Percentiles rank a stretch among this genome's conserved stretches.
Conservation (phyloP, 2,113 vertebrate genomes). For the Tautogolabrus adspersus region DNA sequence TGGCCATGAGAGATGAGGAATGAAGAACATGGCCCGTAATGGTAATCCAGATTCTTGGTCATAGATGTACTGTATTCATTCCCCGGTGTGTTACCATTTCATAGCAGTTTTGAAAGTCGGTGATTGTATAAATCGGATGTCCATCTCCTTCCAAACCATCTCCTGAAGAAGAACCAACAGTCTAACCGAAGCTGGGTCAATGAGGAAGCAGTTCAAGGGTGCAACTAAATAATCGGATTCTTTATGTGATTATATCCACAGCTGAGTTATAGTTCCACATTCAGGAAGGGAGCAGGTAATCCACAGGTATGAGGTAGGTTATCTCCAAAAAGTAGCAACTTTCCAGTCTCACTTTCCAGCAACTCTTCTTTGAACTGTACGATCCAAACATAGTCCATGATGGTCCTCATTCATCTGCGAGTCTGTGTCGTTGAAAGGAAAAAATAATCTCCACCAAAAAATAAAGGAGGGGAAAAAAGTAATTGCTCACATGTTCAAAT, state of each 20-base stretch:
- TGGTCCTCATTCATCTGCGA: slow-evolving; percentile 45
- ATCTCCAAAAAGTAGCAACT: slow-evolving; percentile 48
- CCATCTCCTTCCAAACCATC: slow-evolving; percentile 7
- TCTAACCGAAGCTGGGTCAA: slow-evolving; percentile 34
- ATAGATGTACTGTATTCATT: slow-evolving; percentile 22
- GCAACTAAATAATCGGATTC: slow-evolving; percentile 17
- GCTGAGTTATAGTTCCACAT: slow-evolving; percentile 73
- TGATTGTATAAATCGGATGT: slow-evolving; percentile 34
- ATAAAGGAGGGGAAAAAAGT: slow-evolving; percentile 54
- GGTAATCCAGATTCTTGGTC: slow-evolving; percentile 70
- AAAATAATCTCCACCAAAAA: slow-evolving; percentile 82
- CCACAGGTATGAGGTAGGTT: slow-evolving; percentile 63
- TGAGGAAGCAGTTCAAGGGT: slow-evolving; percentile 18
- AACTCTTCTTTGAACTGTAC: slow-evolving; percentile 67
- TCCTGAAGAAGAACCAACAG: slow-evolving; percentile 8
- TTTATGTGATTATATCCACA: slow-evolving; percentile 70
- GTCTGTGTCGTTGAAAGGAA: slow-evolving; percentile 78
- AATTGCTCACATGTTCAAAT: slow-evolving; percentile 78
- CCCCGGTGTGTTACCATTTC: slow-evolving; percentile 14
- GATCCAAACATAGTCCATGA: slow-evolving; percentile 75
- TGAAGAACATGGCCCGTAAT: slow-evolving; percentile 22
- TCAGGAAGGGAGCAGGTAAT: slow-evolving; percentile 69
- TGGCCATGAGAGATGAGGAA: slow-evolving; percentile 21
- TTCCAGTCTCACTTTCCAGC: slow-evolving; percentile 69
- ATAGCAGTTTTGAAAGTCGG: slow-evolving; percentile 4